A percentile compares a stretch with the other conserved stretches of the same genome.
Evolutionary conservation across 1,140 invertebrate genomes (phyloP).

Genomic region (Acromyrmex heyeri): DNA sequence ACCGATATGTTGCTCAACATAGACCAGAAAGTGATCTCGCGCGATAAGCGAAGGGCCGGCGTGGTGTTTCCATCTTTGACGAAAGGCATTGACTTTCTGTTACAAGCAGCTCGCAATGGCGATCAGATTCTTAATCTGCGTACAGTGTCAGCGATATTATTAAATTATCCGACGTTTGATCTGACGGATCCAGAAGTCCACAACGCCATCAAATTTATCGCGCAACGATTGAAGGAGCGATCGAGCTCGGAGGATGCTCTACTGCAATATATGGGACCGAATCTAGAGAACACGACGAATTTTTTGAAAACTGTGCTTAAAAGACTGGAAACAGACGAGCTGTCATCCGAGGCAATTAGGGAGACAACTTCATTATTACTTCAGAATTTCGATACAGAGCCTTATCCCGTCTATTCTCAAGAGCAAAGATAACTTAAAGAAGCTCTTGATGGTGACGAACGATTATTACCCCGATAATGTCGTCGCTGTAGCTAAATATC

Average conservation of each 20-base stretch:
- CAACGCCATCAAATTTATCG: conserved; percentile 38
- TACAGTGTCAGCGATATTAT: conserved; percentile 21
- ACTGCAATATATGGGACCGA: conserved; percentile 1
- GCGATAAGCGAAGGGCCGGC: not conserved
- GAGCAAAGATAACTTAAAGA: not conserved
- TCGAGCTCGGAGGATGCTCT: conserved; percentile 31
- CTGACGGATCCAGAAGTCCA: conserved; percentile 53
- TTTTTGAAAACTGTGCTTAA: conserved; percentile 51
- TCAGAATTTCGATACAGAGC: conserved; percentile 21
- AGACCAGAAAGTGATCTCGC: conserved; percentile 3
- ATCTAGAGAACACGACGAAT: not conserved
- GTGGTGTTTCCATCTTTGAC: not conserved
- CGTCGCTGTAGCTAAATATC: conserved; percentile 15
- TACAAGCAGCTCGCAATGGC: conserved; percentile 16
- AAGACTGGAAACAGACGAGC: conserved; percentile 47
- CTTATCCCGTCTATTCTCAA: not conserved
- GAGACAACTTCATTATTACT: conserved; percentile 53
- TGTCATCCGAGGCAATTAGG: conserved; percentile 4
- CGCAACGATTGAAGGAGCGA: conserved; percentile 41
- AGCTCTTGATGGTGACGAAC: not conserved
- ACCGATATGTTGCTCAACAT: conserved; percentile 25
- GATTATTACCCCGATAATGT: conserved; percentile 38
- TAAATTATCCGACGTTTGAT: conserved; percentile 52
- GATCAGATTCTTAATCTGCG: conserved; percentile 27
- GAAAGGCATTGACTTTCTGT: conserved; percentile 18